Evolutionary conservation across 2,113 vertebrate species (phyloP), one percentile per base, ranked within the genome.

Genomic region (Chaetura pelagica): DNA sequence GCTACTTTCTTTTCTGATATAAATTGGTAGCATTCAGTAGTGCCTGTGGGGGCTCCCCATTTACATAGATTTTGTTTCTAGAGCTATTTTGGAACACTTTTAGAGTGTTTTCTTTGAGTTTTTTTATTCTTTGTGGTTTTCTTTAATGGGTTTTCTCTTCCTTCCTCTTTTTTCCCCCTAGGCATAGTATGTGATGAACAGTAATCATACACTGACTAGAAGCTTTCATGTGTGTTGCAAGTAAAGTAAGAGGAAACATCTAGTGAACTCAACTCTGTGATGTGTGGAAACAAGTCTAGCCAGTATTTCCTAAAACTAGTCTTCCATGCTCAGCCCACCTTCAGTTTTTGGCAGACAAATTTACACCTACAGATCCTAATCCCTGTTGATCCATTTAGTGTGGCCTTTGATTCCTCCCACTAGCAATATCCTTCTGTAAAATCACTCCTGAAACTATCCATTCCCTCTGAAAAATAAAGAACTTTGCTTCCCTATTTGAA

Each of bases 31-130:
- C 10, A 32, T 64, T 64, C 24, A 9, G 35, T 63, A 51, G 21
- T 2, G 2, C 7, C 2, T 51, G 34, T 15, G 4, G 10, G 10
- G 2, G 7, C 22, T 66, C 27, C 52, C 38, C 23, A 15, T 48
- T 40, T 73, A 27, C 30, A 46, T 10, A 46, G 29, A 29, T 67
- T 66, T 40, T 30, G 3, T 2, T 0, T 13, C 72, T 51, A 24
- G 23, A 82, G 16, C 16, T 71, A 34, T 30, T 76, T 75, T 55
- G 40, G 18, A 61, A 40, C 22, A 27, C 8, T 57, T 69, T n/a
- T 42, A 1, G 64, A 64, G 40, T 26, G 6, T 48, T 38, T 38
- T 38, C 38, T 38, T 59, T 40, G 19, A 35, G 6, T 16, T 52
- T 24, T 71, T 49, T 72, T 2, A 30, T 55, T 22, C 14, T 26